Conservation (phyloP, 2,113 vertebrate genomes). For the Elanoides forficatus region DNA sequence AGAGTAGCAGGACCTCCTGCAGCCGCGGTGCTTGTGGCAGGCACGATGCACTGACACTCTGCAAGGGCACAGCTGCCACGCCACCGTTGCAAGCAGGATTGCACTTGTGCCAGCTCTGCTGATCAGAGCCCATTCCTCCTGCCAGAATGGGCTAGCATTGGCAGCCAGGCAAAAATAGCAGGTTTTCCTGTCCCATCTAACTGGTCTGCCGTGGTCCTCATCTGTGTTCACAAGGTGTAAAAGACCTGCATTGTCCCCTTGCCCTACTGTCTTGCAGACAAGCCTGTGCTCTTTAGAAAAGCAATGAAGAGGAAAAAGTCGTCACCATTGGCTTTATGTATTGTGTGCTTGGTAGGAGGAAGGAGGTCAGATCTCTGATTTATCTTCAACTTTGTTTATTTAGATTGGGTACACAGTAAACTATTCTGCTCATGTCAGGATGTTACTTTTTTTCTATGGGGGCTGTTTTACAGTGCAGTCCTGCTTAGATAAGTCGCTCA, state of each 20-base stretch:
- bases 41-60: background rate
- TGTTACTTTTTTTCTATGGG: constrained; percentile 26
- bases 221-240: background rate
- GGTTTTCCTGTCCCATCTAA: background rate
- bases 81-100: background rate
- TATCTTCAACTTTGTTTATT: constrained; percentile 25
- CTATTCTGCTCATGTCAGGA: background rate
- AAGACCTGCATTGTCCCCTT: background rate
- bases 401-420: background rate
- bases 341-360: background rate
- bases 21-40: background rate
- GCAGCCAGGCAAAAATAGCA: background rate
- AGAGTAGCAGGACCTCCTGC: background rate
- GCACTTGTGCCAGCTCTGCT: background rate
- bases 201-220: background rate
- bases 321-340: background rate
- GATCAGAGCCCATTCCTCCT: background rate
- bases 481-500: background rate
- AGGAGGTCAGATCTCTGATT: background rate
- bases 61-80: background rate
- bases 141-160: background rate
- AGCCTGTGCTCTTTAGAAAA: background rate
- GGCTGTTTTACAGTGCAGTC: background rate
- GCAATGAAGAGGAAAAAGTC: background rate
- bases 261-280: background rate